These are phyloP conservation scores for Drosophila ananassae DNA, from an alignment of 1,140 invertebrate species.

Conservation along the genomic window DNA sequence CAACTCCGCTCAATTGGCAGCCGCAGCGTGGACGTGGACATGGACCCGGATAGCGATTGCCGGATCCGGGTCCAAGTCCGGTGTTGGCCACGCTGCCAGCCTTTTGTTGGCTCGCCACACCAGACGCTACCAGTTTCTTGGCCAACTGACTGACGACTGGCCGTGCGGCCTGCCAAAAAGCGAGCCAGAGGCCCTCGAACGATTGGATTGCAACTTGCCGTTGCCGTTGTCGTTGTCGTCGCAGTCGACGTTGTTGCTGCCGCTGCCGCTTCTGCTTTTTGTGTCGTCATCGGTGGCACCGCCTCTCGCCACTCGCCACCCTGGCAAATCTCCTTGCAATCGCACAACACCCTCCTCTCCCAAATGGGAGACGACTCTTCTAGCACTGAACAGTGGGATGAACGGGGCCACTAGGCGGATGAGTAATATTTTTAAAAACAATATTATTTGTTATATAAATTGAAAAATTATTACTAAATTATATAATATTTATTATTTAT, in stretches of 20 bases:
- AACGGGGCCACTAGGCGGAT: not conserved
- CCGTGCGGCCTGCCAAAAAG: constrained; percentile 76
- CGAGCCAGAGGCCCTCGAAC: constrained; percentile 74
- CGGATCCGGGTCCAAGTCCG: constrained; percentile 59
- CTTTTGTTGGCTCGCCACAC: constrained; percentile 83
- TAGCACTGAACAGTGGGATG: constrained; percentile 3
- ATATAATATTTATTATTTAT: not conserved
- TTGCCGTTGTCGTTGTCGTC: constrained; percentile 41
- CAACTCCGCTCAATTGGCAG: constrained; percentile 60
- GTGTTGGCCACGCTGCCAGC: constrained; percentile 78
- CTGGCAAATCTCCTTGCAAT: constrained; percentile 6
- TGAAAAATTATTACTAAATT: not conserved
- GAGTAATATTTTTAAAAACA: not conserved
- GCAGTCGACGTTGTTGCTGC: constrained; percentile 43
- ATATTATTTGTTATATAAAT: not conserved
- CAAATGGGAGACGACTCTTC: not conserved
- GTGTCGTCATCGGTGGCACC: constrained; percentile 67
- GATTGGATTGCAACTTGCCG: constrained; percentile 55
- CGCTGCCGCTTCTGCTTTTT: constrained; percentile 60
- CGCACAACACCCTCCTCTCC: not conserved
- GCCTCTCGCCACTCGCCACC: constrained; percentile 28
- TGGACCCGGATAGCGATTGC: constrained; percentile 45
- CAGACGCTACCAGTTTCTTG: constrained; percentile 83
- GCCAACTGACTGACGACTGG: constrained; percentile 84
- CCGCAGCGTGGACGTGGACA: constrained; percentile 32